Evolutionary conservation across 1,140 invertebrate genomes (phyloP).

Genomic region (Dendrolimus kikuchii): DNA sequence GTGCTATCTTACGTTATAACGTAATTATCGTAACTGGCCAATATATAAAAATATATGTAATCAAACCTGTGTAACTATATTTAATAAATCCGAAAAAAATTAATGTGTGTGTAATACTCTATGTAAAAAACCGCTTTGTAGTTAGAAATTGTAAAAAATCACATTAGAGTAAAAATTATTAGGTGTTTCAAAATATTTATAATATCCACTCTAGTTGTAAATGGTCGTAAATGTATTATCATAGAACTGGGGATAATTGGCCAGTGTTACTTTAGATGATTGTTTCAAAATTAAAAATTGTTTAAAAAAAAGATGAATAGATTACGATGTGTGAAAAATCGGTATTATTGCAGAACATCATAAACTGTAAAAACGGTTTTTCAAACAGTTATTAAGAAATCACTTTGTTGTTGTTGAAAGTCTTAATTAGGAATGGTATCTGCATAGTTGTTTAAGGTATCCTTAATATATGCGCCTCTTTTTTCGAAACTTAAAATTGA

Average conservation of each 20-base stretch:
- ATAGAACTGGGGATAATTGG: slow-evolving; percentile 16
- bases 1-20: slow-evolving; percentile 25
- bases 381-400: slow-evolving; percentile 8
- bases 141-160: slow-evolving; percentile 42
- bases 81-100: slow-evolving; percentile 25
- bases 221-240: slow-evolving; percentile 11
- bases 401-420: slow-evolving; percentile 28
- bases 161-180: slow-evolving; percentile 13
- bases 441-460: slow-evolving; percentile 5
- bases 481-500: slow-evolving; percentile 21
- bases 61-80: slow-evolving; percentile 19
- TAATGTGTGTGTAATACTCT: slow-evolving; percentile 43
- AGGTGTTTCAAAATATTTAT: slow-evolving; percentile 18
- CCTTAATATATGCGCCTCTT: slow-evolving; percentile 9
- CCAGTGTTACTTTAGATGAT: slow-evolving; percentile 7
- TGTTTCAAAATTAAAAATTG: no score
- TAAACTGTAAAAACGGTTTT: slow-evolving; percentile 8
- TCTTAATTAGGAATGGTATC: slow-evolving; percentile 19
- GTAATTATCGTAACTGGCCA: slow-evolving; percentile 28
- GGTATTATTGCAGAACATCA: no score
- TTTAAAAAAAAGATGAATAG: no score
- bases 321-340: no score
- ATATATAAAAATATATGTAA: slow-evolving; percentile 25
- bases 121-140: slow-evolving; percentile 46
- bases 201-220: slow-evolving; percentile 8